A percentile compares a stretch with the other conserved stretches of the same genome.
phyloP scores from a whole-genome alignment of 2,113 vertebrate genomes.

The Pelvicachromis taeniatus region DNA sequence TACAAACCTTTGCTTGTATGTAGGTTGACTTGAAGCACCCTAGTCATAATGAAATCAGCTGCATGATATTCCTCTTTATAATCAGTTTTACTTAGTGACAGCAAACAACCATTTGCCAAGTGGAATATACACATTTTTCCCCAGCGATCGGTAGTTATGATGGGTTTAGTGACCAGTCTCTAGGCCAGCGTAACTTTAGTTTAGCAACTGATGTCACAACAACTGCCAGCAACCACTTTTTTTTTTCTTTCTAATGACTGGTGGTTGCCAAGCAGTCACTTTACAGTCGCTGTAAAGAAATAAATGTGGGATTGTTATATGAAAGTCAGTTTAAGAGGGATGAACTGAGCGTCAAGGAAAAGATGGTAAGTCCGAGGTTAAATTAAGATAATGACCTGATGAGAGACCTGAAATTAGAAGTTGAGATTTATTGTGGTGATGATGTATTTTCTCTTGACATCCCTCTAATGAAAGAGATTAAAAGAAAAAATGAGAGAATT shows the following conservation, averaged over 20 bases:
- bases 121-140: background rate
- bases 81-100: background rate
- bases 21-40: background rate
- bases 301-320: background rate
- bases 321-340: background rate
- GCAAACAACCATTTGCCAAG: background rate
- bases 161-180: background rate
- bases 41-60: accelerated
- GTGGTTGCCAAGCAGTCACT: background rate
- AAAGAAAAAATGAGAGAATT: background rate
- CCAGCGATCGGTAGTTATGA: background rate
- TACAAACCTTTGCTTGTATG: background rate
- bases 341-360: background rate
- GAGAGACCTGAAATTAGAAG: background rate
- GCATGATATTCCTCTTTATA: background rate
- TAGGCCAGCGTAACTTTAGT: background rate
- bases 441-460: background rate
- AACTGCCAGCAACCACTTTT: background rate
- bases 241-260: background rate
- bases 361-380: background rate
- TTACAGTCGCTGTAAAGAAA: background rate
- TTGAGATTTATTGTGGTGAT: background rate
- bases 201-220: background rate
- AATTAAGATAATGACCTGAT: background rate
- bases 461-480: background rate